Base-by-base conservation (phyloP, 2,113 vertebrate species). In the Halichoeres trimaculatus region DNA sequence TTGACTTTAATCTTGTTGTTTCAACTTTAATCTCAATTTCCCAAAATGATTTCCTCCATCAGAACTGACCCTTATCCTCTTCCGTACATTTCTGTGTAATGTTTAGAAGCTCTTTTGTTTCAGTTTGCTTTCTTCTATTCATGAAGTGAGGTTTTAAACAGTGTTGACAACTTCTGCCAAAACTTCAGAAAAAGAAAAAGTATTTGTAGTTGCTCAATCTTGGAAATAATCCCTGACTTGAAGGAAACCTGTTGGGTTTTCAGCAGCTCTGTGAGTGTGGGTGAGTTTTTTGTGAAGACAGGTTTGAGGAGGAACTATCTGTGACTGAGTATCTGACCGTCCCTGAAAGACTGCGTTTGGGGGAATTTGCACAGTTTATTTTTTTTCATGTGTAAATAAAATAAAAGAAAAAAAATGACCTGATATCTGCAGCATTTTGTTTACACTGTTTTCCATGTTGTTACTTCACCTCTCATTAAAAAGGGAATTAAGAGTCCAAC, bases 351-450 rank as follows among this genome's bases (percentile, higher is more conserved):
- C 47, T 54, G 51, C 20, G 13, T 61, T 40, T 50, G 22, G 81
- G 72, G 68, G 63, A 30, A 30, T 80, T 85, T 85, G 75, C 75
- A 81, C 85, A 54, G 67, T 4, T 30, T 62, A 47, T 63, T 54
- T 43, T 61, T 54, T 61, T 57, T 24, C 51, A 58, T 54, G 57
- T 74, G 30, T 22, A 41, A 62, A 78, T 36, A 59, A 65, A 83
- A 75, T 80, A 81, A 78, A 80, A 50, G 8, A 58, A 23, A 70
- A n/a, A 24, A 23, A 52, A 65, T 76, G n/a, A 70, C 11, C 13
- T 9, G 30, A 5, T 5, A 1, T 36, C 16, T 12, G 59, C 36
- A 51, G 11, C 23, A 10, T 48, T 2, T 48, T 45, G 17, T 45
- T 16, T 4, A 10, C 14, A 41, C 3, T 10, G 11, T 41, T 10